Base-by-base conservation (phyloP, 92 coral and sea anemone species). In the Epizoanthus fatuus region DNA sequence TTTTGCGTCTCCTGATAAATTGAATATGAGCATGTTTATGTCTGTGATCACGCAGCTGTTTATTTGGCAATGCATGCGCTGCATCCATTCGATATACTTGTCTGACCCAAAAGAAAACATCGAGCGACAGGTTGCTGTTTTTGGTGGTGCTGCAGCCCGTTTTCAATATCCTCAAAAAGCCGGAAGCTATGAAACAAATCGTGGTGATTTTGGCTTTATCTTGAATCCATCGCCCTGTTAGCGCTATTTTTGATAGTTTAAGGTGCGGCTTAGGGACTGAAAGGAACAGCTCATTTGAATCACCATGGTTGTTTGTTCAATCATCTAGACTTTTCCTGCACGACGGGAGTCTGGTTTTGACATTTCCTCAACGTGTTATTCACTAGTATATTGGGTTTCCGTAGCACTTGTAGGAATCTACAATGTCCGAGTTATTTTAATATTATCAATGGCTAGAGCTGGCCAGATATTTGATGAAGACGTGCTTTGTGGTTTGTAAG, bases 381-480 rank as follows among this genome's bases (percentile, higher is more conserved):
- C 51, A 59, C 60, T 38, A 57, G 63, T 58, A 81, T 81, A 81
- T 69, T 81, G 77, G 63, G 66, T 81, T 81, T 81, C 86, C 29
- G 19, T 10, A 39, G 70, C 60, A 38, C 64, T 29, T 67, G 60
- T 81, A 20, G 45, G 44, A 49, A 56, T 13, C 32, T 59, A 77
- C 20, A 58, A 77, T 60, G 57, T 29, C 65, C 9, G 5, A 77
- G 38, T 77, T 76, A 37, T 39, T 53, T 42, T 39, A 59, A 15
- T 76, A 25, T 22, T 14, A 12, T 54, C 79, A 74, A 58, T 38
- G 14, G 68, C 20, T 17, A 32, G 19, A 44, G 38, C 12, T 44
- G 51, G 39, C 29, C 10, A 42, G 57, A 51, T 14, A 3, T 2
- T 58, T 63, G 15, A 57, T 37, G 29, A 4, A 42, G 32, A 54